phyloP scores from a whole-genome alignment of 92 coral and sea anemone genomes.

The Parazoanthus darwini region DNA sequence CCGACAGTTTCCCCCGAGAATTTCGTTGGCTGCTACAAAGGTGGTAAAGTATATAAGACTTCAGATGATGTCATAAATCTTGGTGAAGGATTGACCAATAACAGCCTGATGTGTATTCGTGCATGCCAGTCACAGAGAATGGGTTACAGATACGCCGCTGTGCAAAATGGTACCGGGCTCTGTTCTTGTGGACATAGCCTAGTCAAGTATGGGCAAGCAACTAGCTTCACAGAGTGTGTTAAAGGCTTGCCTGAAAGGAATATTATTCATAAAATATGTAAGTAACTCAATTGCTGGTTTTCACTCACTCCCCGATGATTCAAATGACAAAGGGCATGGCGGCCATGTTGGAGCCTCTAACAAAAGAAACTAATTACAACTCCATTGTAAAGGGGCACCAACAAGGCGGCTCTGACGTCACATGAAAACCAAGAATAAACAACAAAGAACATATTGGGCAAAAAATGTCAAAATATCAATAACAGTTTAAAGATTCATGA shows the following conservation, averaged over 20 bases:
- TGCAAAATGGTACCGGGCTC: not conserved
- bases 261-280: not conserved
- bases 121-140: not conserved
- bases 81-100: not conserved
- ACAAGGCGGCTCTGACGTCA: too few relatives aligned
- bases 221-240: not conserved
- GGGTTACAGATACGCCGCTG: slow-evolving; percentile 1
- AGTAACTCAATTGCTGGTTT: not conserved
- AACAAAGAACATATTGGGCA: too few relatives aligned
- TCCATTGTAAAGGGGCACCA: too few relatives aligned
- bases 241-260: not conserved
- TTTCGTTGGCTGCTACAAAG: slow-evolving; percentile 4
- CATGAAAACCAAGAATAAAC: too few relatives aligned
- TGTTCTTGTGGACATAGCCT: not conserved
- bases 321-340: too few relatives aligned
- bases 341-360: too few relatives aligned
- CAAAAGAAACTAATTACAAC: too few relatives aligned
- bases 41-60: not conserved
- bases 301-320: too few relatives aligned
- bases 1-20: not conserved
- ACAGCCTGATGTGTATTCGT: not conserved
- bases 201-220: not conserved
- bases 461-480: too few relatives aligned
- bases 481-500: too few relatives aligned
- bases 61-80: not conserved